These are phyloP conservation scores for Halyomorpha halys DNA, from an alignment of 1,140 invertebrate genomes.

Conservation along the genomic window DNA sequence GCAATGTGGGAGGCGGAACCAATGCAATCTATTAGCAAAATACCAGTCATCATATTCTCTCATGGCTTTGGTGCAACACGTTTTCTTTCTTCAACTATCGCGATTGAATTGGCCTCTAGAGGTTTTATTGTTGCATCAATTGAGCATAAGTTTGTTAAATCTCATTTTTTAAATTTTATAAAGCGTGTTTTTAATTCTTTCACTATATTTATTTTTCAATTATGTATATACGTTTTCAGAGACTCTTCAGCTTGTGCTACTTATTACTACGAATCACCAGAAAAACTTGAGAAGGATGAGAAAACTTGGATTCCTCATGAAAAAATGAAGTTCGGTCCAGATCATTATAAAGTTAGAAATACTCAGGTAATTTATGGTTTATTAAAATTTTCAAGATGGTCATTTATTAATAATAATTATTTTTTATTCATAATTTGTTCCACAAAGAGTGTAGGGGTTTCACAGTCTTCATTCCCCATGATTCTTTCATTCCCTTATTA, in stretches of 20 bases:
- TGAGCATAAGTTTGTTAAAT: slow-evolving; percentile 46
- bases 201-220: neutral
- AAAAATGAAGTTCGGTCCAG: slow-evolving; percentile 33
- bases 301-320: slow-evolving; percentile 34
- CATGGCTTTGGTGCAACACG: slow-evolving; percentile 54
- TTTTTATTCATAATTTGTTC: no score
- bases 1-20: slow-evolving; percentile 42
- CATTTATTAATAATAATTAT: no score
- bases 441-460: no score
- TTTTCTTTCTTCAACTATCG: slow-evolving; percentile 48
- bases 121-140: slow-evolving; percentile 54
- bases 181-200: neutral
- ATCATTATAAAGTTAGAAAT: slow-evolving; percentile 36
- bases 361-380: slow-evolving; percentile 32
- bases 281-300: slow-evolving; percentile 34
- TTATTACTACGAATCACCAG: slow-evolving; percentile 39
- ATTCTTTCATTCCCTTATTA: no score
- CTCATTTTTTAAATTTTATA: neutral
- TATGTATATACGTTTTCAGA: slow-evolving; percentile 34
- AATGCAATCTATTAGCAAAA: slow-evolving; percentile 33
- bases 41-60: slow-evolving; percentile 53
- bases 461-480: no score
- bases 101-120: slow-evolving; percentile 50
- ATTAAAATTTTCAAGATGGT: no score
- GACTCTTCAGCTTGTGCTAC: slow-evolving; percentile 46